These are phyloP conservation scores for Cavia aperea DNA, from an alignment of 2,113 vertebrate species.

Conservation along the genomic window DNA sequence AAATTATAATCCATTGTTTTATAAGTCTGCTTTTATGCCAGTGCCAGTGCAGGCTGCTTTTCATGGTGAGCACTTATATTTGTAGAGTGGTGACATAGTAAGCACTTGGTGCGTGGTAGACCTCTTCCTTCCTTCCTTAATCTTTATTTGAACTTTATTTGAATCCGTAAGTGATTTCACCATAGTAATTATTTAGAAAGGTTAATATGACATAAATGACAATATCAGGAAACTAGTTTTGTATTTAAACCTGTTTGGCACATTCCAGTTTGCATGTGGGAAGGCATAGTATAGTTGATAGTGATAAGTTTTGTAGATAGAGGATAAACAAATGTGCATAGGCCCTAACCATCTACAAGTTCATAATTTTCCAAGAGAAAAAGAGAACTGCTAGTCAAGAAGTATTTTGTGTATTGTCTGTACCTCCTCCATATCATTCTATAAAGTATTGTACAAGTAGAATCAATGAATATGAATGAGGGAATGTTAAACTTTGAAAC, in stretches of 20 bases:
- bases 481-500: not conserved
- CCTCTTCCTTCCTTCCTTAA: not conserved
- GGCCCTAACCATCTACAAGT: not conserved
- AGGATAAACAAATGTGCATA: constrained; percentile 9
- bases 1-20: not conserved
- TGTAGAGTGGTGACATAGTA: not conserved
- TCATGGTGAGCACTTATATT: not conserved
- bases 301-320: not conserved
- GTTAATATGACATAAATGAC: not conserved
- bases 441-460: not conserved
- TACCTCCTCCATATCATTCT: not conserved
- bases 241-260: not conserved
- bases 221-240: not conserved
- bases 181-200: not conserved
- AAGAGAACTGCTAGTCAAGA: not conserved
- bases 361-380: not conserved
- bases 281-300: not conserved
- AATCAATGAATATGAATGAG: not conserved
- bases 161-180: not conserved
- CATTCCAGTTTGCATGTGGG: not conserved
- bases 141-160: constrained; percentile 10
- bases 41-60: not conserved
- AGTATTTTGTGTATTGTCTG: not conserved
- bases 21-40: not conserved
- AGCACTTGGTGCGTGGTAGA: not conserved